These are phyloP conservation scores for Lepidurus apus DNA, from an alignment of 1,140 invertebrate species.

Conservation along the genomic window DNA sequence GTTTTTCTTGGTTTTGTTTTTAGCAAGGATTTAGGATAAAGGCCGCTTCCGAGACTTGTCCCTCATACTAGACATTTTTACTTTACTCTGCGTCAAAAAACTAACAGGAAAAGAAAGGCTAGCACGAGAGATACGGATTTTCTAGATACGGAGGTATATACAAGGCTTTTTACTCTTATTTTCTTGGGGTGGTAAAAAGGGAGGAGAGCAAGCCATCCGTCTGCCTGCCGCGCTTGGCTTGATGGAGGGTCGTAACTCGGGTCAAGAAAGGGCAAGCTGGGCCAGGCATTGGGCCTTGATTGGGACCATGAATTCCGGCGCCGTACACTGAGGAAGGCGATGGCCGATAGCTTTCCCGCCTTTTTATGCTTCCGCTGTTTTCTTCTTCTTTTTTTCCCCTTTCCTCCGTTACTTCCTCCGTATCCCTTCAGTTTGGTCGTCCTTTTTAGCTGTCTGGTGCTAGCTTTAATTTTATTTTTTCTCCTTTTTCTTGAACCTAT, in stretches of 20 bases:
- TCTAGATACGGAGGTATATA: too few species aligned
- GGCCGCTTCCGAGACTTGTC: too few species aligned
- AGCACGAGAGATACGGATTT: too few species aligned
- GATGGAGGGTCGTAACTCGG: constrained; percentile 13
- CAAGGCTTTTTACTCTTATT: too few species aligned
- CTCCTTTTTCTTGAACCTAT: too few species aligned
- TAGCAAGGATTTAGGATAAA: too few species aligned
- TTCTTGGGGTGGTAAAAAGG: background rate
- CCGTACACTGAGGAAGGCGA: constrained; percentile 13
- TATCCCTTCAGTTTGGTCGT: too few species aligned
- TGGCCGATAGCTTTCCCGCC: constrained; percentile 20
- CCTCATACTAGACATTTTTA: too few species aligned
- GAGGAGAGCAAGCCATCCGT: background rate
- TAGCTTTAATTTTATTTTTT: background rate
- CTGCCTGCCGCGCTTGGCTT: constrained; percentile 9
- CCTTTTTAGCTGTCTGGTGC: background rate
- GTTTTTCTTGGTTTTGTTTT: too few species aligned
- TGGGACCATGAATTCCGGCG: constrained; percentile 20
- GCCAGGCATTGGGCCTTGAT: constrained; percentile 20
- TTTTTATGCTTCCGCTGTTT: constrained; percentile 26
- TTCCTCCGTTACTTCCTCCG: background rate
- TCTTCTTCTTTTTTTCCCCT: constrained; percentile 23
- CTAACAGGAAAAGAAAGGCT: too few species aligned
- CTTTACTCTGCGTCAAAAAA: too few species aligned
- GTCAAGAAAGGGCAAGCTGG: constrained; percentile 17